phyloP scores from a whole-genome alignment of 2,113 vertebrate species.

The Aix galericulata region DNA sequence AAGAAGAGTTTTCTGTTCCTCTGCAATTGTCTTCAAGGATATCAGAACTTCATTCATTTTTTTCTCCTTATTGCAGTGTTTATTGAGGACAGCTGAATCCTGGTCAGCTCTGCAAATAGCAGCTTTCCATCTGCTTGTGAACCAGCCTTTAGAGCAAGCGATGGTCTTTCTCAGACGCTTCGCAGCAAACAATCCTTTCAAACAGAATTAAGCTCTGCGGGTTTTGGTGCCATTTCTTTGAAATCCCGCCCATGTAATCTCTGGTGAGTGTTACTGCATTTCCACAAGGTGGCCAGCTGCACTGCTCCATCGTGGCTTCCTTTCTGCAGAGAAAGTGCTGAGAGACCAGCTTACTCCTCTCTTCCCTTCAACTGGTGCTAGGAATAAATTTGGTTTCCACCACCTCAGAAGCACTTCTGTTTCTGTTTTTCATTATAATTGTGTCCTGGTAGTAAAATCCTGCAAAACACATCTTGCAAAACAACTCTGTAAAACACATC shows the following conservation, averaged over 20 bases:
- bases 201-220: background rate
- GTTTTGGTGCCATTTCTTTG: background rate
- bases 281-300: background rate
- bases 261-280: background rate
- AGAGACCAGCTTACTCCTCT: background rate
- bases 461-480: no score
- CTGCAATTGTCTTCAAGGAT: background rate
- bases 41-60: background rate
- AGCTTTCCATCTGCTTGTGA: background rate
- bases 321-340: background rate
- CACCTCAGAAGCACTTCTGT: background rate
- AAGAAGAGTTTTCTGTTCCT: background rate
- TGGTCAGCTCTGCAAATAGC: background rate
- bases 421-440: background rate
- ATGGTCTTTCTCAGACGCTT: background rate
- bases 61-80: background rate
- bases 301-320: background rate
- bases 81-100: background rate
- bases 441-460: background rate
- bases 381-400: background rate
- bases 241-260: background rate
- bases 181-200: background rate
- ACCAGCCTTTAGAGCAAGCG: background rate
- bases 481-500: background rate
- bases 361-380: fast-evolving